Evolutionary conservation across 2,888 invertebrate species (phyloP).

Genomic region (Hoplodrina blanda): DNA sequence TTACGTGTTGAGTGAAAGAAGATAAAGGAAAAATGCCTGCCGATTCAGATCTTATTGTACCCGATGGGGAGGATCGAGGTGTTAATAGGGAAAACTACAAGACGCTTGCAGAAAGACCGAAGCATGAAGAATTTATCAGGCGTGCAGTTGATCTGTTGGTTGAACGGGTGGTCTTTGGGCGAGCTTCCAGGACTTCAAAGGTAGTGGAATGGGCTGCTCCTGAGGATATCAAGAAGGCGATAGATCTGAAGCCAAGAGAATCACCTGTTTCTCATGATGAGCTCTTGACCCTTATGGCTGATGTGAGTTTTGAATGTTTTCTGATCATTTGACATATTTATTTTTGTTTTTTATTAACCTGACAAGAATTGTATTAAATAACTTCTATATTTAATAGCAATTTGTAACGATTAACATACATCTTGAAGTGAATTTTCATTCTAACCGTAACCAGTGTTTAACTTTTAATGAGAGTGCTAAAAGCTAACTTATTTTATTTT

Average conservation of each 20-base stretch:
- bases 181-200: slow-evolving; percentile 92
- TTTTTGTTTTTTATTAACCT: background rate
- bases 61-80: slow-evolving; percentile 76
- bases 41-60: slow-evolving; percentile 84
- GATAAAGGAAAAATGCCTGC: slow-evolving; percentile 82
- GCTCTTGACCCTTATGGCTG: slow-evolving; percentile 92
- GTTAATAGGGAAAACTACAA: slow-evolving; percentile 84
- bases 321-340: background rate
- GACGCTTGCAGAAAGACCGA: slow-evolving; percentile 91
- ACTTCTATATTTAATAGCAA: no score
- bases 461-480: background rate
- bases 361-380: background rate
- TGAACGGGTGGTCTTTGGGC: slow-evolving; percentile 94
- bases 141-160: slow-evolving; percentile 93
- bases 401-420: no score
- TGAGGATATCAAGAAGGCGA: slow-evolving; percentile 91
- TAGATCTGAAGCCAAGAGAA: slow-evolving; percentile 92
- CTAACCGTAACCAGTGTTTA: background rate
- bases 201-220: slow-evolving; percentile 96
- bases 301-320: slow-evolving; percentile 89
- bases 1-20: slow-evolving; percentile 65
- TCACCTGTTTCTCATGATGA: slow-evolving; percentile 92
- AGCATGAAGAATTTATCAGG: slow-evolving; percentile 94
- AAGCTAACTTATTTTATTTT: slow-evolving; percentile 13
- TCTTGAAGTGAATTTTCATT: no score